Evolutionary conservation across 2,888 invertebrate genomes (phyloP), one percentile per base, ranked within the genome.

Genomic region (Chrysodeixis includens): DNA sequence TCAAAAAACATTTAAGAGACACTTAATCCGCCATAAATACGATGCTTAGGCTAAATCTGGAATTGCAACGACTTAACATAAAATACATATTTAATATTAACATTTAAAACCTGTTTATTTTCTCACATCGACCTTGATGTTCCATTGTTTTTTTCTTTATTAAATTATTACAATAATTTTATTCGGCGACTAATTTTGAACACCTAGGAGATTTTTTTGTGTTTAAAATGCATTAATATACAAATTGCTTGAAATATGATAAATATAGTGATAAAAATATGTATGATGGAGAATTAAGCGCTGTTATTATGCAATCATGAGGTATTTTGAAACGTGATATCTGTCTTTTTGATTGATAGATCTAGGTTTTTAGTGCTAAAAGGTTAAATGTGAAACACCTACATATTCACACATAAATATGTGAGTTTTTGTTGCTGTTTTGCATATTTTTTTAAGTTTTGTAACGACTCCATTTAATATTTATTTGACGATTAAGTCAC

Each of bases 251-350:
- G 59, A 62, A 62, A 72, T 68, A 68, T 62, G 60, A 54, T 51
- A 26, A 32, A 51, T 59, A 69, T 70, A 66, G 68, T 71, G 74
- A 76, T 84, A 82, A 82, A 82, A 83, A 62, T 49, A 40, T 40
- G 40, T n/a, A 57, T 74, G 79, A 79, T 71, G 60, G 72, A 55
- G 67, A 60, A 58, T 62, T 26, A 35, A 67, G 56, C 66, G 56
- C 32, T 61, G 66, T 54, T 75, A 49, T 69, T 75, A 68, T 66
- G 71, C 81, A 86, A 84, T 84, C 81, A 82, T 83, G 72, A 79
- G 52, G 69, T 62, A 79, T 83, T 86, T 71, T 44, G 69, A 74
- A 83, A 84, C 71, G 10, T 55, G 76, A 83, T 83, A 81, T 74
- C 66, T 61, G 66, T 62, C 58, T 61, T 67, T 49, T 66, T 83